phyloP scores from a whole-genome alignment of 1,140 invertebrate species.

The Drosophila seguyi region DNA sequence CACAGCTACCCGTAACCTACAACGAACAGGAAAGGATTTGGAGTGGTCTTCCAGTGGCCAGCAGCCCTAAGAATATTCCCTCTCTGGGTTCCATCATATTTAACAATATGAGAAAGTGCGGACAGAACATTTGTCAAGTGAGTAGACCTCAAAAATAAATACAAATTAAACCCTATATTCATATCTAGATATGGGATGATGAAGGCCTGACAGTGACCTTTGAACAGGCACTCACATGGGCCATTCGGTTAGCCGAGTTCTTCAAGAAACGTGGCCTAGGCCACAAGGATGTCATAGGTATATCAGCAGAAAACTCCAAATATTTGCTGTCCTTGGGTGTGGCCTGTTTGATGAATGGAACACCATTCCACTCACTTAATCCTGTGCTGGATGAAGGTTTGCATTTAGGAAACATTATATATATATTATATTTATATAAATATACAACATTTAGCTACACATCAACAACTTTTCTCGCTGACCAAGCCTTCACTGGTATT shows the following conservation, averaged over 20 bases:
- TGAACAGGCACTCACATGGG: conserved; percentile 54
- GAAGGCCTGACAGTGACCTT: conserved; percentile 63
- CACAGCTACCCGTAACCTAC: background rate
- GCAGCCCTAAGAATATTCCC: background rate
- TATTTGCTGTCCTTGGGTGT: conserved; percentile 67
- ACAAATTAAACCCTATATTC: background rate
- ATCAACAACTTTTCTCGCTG: conserved; percentile 58
- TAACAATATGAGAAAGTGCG: conserved; percentile 64
- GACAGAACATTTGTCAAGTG: conserved; percentile 64
- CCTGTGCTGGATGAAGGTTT: conserved; percentile 64
- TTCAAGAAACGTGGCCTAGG: conserved; percentile 55
- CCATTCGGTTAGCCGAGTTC: conserved; percentile 67
- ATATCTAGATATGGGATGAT: conserved; percentile 51
- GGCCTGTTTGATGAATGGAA: conserved; percentile 70
- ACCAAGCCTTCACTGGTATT: conserved; percentile 72
- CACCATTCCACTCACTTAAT: conserved; percentile 64
- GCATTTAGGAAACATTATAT: background rate
- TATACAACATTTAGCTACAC: conserved; percentile 32
- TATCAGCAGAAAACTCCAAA: conserved; percentile 66
- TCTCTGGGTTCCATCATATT: conserved; percentile 36
- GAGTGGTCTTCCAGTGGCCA: background rate
- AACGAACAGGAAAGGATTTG: background rate
- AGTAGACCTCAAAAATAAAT: background rate
- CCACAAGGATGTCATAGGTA: conserved; percentile 71
- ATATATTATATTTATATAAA: background rate